These are phyloP conservation scores for Chrysogorgia sp. DNA, from an alignment of 92 coral and sea anemone genomes.

Conservation along the genomic window DNA sequence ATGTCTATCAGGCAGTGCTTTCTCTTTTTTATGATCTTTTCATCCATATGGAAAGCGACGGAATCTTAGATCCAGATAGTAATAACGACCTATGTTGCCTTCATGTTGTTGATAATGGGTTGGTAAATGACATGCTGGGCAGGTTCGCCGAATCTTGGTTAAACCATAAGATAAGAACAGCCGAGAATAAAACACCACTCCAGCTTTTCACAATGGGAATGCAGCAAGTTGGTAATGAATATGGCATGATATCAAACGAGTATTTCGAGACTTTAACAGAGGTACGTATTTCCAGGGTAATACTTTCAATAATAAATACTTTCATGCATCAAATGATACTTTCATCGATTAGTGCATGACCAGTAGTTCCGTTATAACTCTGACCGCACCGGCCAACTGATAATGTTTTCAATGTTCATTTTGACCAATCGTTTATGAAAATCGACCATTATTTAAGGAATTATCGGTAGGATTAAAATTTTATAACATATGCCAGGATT, in stretches of 20 bases:
- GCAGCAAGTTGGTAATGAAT: slow-evolving; percentile 63
- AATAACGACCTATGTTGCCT: slow-evolving; percentile 51
- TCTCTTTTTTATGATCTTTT: slow-evolving; percentile 51
- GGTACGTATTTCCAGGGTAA: slow-evolving; percentile 7
- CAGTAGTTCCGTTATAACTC: no score
- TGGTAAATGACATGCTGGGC: slow-evolving; percentile 38
- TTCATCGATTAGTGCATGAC: no score
- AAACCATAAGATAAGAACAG: slow-evolving; percentile 61
- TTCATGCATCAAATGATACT: no score
- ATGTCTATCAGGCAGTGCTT: slow-evolving; percentile 52
- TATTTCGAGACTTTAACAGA: slow-evolving; percentile 58
- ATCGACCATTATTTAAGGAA: no score
- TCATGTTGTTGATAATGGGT: slow-evolving; percentile 39
- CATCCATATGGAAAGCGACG: slow-evolving; percentile 15
- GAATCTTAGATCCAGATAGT: slow-evolving; percentile 37
- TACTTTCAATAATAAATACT: no score
- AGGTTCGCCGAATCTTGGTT: slow-evolving; percentile 49
- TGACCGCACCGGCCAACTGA: no score
- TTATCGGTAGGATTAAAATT: no score
- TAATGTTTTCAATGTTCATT: no score
- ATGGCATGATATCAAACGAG: slow-evolving; percentile 54
- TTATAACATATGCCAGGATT: no score
- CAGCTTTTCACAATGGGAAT: slow-evolving; percentile 71
- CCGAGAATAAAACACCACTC: no score
- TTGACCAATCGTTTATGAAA: no score